phyloP scores from a whole-genome alignment of 2,113 vertebrate species.

The Columbina picui region DNA sequence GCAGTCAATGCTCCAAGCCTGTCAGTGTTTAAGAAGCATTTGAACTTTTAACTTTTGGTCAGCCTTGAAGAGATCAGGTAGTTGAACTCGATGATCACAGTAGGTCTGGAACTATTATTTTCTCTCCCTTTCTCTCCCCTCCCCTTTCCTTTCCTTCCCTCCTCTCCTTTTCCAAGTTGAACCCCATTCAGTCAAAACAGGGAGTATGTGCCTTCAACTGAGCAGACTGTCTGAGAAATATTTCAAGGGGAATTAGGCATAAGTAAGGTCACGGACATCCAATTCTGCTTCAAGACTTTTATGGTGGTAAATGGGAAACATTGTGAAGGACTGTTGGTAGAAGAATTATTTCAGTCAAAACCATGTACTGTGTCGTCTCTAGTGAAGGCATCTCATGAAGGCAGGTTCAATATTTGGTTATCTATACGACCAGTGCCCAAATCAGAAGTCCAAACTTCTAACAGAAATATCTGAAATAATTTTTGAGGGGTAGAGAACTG shows the following conservation, averaged over 20 bases:
- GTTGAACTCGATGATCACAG: not conserved
- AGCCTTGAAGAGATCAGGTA: not conserved
- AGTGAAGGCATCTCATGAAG: not conserved
- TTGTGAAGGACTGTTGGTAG: not conserved
- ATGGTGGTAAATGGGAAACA: not conserved
- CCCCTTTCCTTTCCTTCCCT: too few species aligned
- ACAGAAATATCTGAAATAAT: not conserved
- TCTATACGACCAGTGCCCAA: not conserved
- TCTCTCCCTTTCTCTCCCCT: too few species aligned
- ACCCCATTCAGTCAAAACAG: not conserved
- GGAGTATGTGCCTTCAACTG: not conserved
- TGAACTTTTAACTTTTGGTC: not conserved
- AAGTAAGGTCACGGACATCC: not conserved
- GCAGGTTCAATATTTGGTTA: not conserved
- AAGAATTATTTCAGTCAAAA: not conserved
- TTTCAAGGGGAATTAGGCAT: not conserved
- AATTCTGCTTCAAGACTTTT: not conserved
- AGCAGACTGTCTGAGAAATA: not conserved
- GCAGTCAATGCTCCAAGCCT: accelerated
- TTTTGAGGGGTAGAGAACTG: not conserved
- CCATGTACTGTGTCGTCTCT: not conserved
- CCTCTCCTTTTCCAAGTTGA: not conserved
- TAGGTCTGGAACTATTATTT: not conserved
- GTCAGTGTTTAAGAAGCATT: not conserved
- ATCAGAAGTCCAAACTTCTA: not conserved